These are phyloP conservation scores for Campylomormyrus tamandua DNA, from an alignment of 2,113 vertebrate genomes.

Conservation along the genomic window DNA sequence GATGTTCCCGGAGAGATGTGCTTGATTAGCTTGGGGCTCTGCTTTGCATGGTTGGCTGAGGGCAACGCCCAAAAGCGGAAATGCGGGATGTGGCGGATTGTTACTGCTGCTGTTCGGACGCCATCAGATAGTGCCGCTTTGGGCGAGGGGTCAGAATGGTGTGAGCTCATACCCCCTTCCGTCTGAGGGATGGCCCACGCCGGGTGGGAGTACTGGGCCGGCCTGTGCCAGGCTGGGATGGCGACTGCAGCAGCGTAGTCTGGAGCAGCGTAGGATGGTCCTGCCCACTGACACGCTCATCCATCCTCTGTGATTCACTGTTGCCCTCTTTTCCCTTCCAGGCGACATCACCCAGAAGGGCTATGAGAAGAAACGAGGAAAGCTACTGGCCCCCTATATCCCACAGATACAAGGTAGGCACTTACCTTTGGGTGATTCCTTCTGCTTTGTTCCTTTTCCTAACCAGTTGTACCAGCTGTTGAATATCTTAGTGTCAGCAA, in stretches of 20 bases:
- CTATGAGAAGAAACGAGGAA: constrained; percentile 74
- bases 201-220: constrained; percentile 31
- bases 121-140: not conserved
- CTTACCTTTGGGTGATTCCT: not conserved
- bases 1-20: not conserved
- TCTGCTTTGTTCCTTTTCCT: not conserved
- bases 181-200: not conserved
- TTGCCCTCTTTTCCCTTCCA: constrained; percentile 49
- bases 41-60: not conserved
- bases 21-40: not conserved
- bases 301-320: constrained; percentile 38
- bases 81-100: not conserved
- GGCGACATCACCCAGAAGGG: constrained; percentile 77
- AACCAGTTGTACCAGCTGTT: not conserved
- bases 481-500: not conserved
- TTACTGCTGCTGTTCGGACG: not conserved
- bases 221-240: constrained; percentile 45
- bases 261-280: constrained; percentile 13
- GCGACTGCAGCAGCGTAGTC: not conserved
- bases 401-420: constrained; percentile 68
- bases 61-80: not conserved
- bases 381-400: constrained; percentile 68
- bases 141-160: not conserved
- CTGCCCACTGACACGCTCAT: constrained; percentile 22
- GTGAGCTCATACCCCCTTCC: not conserved